Percentiles rank a stretch among this genome's conserved stretches.
These are phyloP conservation scores for Phataginus tricuspis DNA, from an alignment of 2,797 vertebrate species.

Conservation along the genomic window DNA sequence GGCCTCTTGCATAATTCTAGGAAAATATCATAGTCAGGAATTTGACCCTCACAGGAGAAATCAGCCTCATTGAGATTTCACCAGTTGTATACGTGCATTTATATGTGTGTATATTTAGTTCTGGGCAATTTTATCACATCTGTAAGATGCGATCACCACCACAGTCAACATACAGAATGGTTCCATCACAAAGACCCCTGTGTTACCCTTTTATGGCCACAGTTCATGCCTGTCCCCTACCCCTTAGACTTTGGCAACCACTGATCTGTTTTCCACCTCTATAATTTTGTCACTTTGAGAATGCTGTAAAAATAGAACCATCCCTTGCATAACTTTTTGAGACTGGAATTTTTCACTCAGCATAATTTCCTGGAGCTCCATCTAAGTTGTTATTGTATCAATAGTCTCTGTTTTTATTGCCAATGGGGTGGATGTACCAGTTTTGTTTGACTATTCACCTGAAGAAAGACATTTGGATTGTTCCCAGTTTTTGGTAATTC, in stretches of 20 bases:
- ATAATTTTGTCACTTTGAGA: not conserved
- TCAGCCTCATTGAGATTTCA: not conserved
- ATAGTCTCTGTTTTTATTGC: not conserved
- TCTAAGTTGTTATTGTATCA: not conserved
- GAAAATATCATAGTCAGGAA: not conserved
- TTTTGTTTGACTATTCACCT: not conserved
- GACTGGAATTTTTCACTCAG: not conserved
- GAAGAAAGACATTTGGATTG: not conserved
- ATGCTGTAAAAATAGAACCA: not conserved
- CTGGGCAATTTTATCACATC: not conserved
- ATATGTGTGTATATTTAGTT: not conserved
- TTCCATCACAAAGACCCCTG: not conserved
- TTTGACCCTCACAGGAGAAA: not conserved
- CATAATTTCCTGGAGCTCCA: not conserved
- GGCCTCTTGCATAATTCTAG: not conserved
- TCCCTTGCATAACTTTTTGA: not conserved
- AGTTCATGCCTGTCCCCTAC: not conserved
- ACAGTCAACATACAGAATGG: not conserved
- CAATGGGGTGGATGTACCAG: rapidly evolving
- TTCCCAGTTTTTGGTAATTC: not conserved
- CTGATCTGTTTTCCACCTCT: not conserved
- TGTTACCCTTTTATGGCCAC: not conserved
- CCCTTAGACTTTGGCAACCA: not conserved
- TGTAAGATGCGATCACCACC: not conserved
- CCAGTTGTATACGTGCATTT: not conserved